Conservation (phyloP, 1,140 invertebrate species). For the Drosophila kurseongensis region DNA sequence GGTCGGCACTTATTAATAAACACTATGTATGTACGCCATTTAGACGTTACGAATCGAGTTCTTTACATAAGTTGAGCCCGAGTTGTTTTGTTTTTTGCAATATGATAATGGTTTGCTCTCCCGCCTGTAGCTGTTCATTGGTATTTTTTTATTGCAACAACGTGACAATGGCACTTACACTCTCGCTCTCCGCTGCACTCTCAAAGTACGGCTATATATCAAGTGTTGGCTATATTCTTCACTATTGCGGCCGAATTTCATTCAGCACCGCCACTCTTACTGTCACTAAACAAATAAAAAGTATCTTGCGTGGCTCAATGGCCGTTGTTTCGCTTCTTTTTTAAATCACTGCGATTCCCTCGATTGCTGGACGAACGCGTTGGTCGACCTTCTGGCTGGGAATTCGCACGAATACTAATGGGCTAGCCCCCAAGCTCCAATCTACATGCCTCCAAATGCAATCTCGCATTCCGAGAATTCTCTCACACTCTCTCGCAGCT, state of each 20-base stretch:
- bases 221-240: background rate
- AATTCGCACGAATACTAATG: slow-evolving; percentile 60
- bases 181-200: background rate
- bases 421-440: slow-evolving; percentile 17
- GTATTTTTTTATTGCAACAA: slow-evolving; percentile 26
- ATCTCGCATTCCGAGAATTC: background rate
- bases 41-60: slow-evolving; percentile 26
- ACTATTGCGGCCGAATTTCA: background rate
- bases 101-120: slow-evolving; percentile 31
- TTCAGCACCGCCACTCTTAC: slow-evolving; percentile 1
- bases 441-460: background rate
- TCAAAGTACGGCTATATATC: background rate
- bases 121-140: background rate
- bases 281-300: slow-evolving; percentile 16
- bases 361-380: slow-evolving; percentile 3
- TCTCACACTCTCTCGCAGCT: slow-evolving; percentile 2
- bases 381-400: slow-evolving; percentile 61
- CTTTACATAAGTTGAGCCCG: slow-evolving; percentile 40
- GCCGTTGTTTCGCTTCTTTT: slow-evolving; percentile 6
- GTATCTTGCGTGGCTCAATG: background rate
- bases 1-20: slow-evolving; percentile 40
- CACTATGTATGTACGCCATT: slow-evolving; percentile 9
- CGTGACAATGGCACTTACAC: slow-evolving; percentile 38
- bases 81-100: slow-evolving; percentile 21
- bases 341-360: background rate